Base-by-base conservation (phyloP, 2,113 vertebrate species). In the Archilochus colubris region DNA sequence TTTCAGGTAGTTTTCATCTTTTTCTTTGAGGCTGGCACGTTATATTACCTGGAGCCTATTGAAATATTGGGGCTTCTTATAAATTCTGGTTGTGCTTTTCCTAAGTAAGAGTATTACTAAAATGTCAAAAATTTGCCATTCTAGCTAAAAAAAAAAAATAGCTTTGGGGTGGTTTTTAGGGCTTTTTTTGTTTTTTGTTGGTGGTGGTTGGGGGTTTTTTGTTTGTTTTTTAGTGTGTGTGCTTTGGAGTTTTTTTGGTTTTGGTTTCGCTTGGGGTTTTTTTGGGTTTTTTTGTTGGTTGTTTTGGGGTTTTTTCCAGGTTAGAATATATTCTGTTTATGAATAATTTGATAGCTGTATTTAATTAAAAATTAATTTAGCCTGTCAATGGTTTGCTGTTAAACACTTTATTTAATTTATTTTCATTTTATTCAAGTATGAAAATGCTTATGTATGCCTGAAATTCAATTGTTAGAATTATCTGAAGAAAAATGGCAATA, bases 291-390 rank as follows among this genome's bases (percentile, higher is more conserved):
- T 82, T 70, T 40, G 12, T 48, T 48, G 46, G 46, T 17, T 20
- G 9, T 53, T 24, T 19, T 74, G 46, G 19, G 79, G 70, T 19
- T 54, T 53, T 74, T 82, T 70, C 17, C 16, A 78, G 6, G 13
- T 86, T 77, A 75, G 17, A 72, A 31, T 72, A 61, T 91, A 81
- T 94, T 76, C 24, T 88, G 31, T 80, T 91, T 91, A 53, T 54
- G 19, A 61, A 44, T 1, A 0, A 25, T 78, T 86, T 81, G 24
- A 36, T 86, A 75, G 27, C 61, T 86, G 17, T 81, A 33, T 54
- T 90, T 86, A 76, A 86, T 75, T 36, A 81, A 75, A 86, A 94
- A 82, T 31, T 68, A 79, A 83, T 88, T 94, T 72, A 68, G 46
- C 53, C 55, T 91, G 40, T 57, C 51, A 93, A 30, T 88, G 57